Conservation (phyloP, 2,113 vertebrate species). For the Ctenodactylus gundi region DNA sequence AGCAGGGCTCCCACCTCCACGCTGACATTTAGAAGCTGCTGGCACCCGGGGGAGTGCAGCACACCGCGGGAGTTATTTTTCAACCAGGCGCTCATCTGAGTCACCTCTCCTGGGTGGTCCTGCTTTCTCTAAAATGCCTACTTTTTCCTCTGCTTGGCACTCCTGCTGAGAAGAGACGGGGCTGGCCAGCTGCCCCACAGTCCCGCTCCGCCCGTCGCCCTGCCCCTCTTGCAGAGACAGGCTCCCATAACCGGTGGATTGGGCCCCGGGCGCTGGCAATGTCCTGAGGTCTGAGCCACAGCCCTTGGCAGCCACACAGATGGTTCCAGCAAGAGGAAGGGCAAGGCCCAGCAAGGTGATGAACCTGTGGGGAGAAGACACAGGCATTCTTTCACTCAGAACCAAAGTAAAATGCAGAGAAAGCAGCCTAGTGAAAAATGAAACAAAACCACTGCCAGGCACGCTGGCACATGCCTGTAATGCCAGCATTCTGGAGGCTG, state of each 20-base stretch:
- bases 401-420: fast-evolving
- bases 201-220: neutral
- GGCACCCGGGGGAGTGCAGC: neutral
- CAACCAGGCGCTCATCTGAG: neutral
- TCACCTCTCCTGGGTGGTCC: neutral
- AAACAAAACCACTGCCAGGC: too few species aligned
- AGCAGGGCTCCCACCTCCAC: neutral
- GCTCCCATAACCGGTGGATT: neutral
- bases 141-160: neutral
- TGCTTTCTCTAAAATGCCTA: neutral
- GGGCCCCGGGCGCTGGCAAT: fast-evolving
- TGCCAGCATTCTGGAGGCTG: too few species aligned
- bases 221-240: neutral
- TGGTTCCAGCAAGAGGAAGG: slow-evolving; percentile 84
- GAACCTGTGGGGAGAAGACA: slow-evolving; percentile 78
- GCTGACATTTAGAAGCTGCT: neutral
- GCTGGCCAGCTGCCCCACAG: fast-evolving
- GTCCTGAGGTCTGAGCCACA: neutral
- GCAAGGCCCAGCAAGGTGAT: slow-evolving; percentile 83
- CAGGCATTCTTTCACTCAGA: neutral
- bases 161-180: neutral
- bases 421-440: neutral
- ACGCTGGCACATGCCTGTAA: too few species aligned
- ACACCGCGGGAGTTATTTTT: neutral
- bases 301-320: slow-evolving; percentile 74